Conservation (phyloP, 2,113 vertebrate species). For the Gopherus flavomarginatus region DNA sequence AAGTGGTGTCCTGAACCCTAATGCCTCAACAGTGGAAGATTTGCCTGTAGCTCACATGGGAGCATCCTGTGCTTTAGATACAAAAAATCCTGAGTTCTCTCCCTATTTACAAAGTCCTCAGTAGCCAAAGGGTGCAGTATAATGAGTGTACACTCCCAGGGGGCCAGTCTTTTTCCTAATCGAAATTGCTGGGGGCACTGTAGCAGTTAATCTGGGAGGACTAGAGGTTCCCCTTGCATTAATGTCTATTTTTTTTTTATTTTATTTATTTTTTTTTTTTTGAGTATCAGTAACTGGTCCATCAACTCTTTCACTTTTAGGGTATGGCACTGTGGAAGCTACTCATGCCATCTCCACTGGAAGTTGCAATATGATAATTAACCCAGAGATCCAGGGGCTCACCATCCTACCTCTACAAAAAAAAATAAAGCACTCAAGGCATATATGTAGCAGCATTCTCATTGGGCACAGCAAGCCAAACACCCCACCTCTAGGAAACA, state of each 20-base stretch:
- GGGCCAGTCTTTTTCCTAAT: neutral
- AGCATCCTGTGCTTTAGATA: neutral
- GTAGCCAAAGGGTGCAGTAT: neutral
- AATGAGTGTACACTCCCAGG: neutral
- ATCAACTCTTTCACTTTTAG: neutral
- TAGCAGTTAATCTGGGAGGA: neutral
- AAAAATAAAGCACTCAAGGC: neutral
- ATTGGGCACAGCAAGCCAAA: accelerated
- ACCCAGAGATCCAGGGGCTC: neutral
- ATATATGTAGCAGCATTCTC: neutral
- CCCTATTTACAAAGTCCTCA: neutral
- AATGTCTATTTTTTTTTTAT: neutral
- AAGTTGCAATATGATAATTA: neutral
- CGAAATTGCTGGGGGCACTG: neutral
- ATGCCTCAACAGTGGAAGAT: neutral
- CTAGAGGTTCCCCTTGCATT: accelerated
- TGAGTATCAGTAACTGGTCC: neutral
- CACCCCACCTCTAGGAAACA: no score
- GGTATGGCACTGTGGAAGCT: neutral
- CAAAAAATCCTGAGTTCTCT: neutral
- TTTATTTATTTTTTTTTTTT: neutral
- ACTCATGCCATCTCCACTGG: accelerated
- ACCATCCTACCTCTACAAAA: neutral
- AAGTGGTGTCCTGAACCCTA: neutral
- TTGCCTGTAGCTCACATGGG: neutral